phyloP scores from a whole-genome alignment of 2,113 vertebrate species.

The Ctenomys sociabilis region DNA sequence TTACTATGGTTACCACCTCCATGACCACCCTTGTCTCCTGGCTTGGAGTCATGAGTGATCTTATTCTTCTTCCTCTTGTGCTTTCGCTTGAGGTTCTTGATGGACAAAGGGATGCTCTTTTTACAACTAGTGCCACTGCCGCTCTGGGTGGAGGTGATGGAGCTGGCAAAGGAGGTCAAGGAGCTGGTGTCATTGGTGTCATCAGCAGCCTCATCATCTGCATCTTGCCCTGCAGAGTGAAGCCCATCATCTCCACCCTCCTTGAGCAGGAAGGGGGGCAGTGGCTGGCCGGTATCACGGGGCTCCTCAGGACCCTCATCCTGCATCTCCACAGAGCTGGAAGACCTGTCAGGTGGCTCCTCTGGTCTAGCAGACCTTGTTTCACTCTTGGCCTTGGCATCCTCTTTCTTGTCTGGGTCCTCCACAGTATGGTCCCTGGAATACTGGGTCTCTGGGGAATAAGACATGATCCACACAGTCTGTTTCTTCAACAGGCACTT shows the following conservation, averaged over 20 bases:
- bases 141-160: slow-evolving; percentile 96
- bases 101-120: slow-evolving; percentile 97
- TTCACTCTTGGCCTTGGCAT: slow-evolving; percentile 76
- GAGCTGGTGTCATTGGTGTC: slow-evolving; percentile 98
- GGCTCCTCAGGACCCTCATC: slow-evolving; percentile 80
- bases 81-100: slow-evolving; percentile 97
- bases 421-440: slow-evolving; percentile 78
- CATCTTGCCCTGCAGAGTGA: slow-evolving; percentile 92
- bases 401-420: slow-evolving; percentile 82
- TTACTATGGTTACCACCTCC: slow-evolving; percentile 98
- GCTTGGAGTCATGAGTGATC: slow-evolving; percentile 95
- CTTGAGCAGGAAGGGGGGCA: slow-evolving; percentile 85
- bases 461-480: slow-evolving; percentile 91
- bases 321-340: slow-evolving; percentile 81
- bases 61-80: slow-evolving; percentile 99
- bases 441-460: slow-evolving; percentile 88
- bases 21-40: slow-evolving; percentile 98
- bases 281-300: slow-evolving; percentile 64
- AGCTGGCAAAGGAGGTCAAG: slow-evolving; percentile 97
- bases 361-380: slow-evolving; percentile 67
- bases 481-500: slow-evolving; percentile 96
- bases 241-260: slow-evolving; percentile 83
- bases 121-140: slow-evolving; percentile 91
- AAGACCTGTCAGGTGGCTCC: slow-evolving; percentile 42
- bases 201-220: slow-evolving; percentile 94